These are phyloP conservation scores for Proisotoma minuta DNA, from an alignment of 2,888 invertebrate species.

Conservation along the genomic window DNA sequence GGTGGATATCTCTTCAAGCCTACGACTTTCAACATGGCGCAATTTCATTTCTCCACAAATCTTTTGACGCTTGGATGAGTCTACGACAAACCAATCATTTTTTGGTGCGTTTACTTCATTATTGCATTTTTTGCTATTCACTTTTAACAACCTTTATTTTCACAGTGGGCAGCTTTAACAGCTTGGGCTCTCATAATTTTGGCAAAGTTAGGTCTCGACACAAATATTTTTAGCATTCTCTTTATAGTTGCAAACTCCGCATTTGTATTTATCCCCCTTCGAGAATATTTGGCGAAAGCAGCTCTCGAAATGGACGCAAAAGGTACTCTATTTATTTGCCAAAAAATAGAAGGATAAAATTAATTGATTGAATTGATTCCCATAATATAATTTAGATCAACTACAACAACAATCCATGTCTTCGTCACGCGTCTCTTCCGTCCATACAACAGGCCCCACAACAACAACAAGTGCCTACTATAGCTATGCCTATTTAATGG, in stretches of 20 bases:
- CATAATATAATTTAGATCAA: no score
- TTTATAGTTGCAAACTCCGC: conserved; percentile 39
- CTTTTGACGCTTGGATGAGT: conserved; percentile 28
- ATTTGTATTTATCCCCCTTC: conserved; percentile 37
- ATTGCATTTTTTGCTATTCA: not conserved
- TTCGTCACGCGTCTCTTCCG: no score
- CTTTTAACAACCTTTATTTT: conserved; percentile 2
- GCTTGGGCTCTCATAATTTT: conserved; percentile 34
- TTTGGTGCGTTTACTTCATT: conserved; percentile 24
- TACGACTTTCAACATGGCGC: conserved; percentile 38
- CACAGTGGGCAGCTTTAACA: conserved; percentile 36
- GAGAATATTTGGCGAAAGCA: conserved; percentile 29
- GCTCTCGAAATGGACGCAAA: not conserved
- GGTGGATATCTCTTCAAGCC: conserved; percentile 39
- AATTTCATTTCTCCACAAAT: conserved; percentile 20
- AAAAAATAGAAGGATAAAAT: no score
- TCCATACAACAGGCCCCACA: no score
- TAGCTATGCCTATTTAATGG: no score
- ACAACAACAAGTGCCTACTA: no score
- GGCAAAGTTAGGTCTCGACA: conserved; percentile 37
- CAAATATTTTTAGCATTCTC: conserved; percentile 37
- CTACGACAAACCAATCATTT: conserved; percentile 37
- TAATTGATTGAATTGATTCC: no score
- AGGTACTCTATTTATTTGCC: no score
- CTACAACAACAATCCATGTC: no score